Evolutionary conservation across 1,140 invertebrate species (phyloP), one percentile per base, ranked within the genome.

Genomic region (Scylla paramamosain): DNA sequence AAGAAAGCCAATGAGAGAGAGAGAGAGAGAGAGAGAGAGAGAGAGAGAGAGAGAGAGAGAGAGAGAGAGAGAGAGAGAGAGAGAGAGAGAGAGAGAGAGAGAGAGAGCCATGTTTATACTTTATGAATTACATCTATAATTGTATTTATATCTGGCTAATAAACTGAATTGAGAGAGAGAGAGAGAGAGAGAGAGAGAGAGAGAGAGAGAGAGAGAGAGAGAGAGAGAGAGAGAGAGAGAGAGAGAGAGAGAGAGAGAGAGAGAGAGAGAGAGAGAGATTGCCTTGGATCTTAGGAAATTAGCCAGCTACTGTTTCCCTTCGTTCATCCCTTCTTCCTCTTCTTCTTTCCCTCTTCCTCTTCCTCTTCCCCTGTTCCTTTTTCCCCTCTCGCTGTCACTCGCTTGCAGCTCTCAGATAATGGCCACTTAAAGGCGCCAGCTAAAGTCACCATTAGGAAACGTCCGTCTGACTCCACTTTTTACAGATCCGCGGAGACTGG

Each of bases 201-300:
- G 83, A 86, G n/a, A 28, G 16, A 28, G 16, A 86, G 83, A 86
- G 83, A 84, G 83, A 86, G n/a, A 28, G 16, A 28, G 16, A 86
- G 83, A 86, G 83, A 84, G 83, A 86, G n/a, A 28, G 16, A 28
- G 16, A 86, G 83, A 86, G 83, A 86, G 83, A 86, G 83, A 86
- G 83, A 86, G 83, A 86, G n/a, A 86, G n/a, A 86, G n/a, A 86
- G n/a, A 86, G n/a, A 86, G n/a, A 86, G n/a, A 88, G 86, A 88
- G 86, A 88, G 86, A 88, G 86, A 31, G 28, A 88, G 32, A 39
- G 86, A 88, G 86, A 88, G 86, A 32, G 28, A 25, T 0, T 7
- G 45, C 32, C 4, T 0, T 32, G 86, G 4, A 32, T 29, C 52
- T 12, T 59, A 59, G 52, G 16, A 59, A 59, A 59, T 59, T 59